Evolutionary conservation across 2,797 vertebrate species (phyloP), one percentile per base, ranked within the genome.

Genomic region (Leptodactylus fallax): DNA sequence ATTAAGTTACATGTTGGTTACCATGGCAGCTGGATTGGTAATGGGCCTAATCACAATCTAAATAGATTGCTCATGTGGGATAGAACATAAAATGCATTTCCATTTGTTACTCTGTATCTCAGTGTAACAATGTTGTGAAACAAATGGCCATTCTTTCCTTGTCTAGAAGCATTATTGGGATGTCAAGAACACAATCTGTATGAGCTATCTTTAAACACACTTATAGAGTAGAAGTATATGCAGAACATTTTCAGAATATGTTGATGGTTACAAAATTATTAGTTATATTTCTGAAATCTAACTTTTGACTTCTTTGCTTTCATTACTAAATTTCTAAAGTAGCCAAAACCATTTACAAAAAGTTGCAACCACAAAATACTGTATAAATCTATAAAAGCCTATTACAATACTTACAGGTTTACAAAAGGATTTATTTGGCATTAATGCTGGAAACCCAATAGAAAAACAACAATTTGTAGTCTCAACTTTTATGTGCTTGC

Each of bases 11-110:
- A 36, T 74, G 55, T 45, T 84, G 12, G 55, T 74, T 74, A n/a
- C 55, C 27, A 47, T 74, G 27, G 55, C 56, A 58, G 10, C 65
- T 8, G 11, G 55, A 60, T 84, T 74, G 60, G 27, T 49, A 74
- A 84, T 21, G 53, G 53, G 36, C 56, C 25, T 63, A 78, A 77
- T 78, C 56, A 65, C 45, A 63, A 63, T 78, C 51, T 19, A 23
- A 65, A 85, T 63, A 55, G 53, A 71, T 49, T 84, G 82, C 82
- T 74, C 69, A 74, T 72, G 82, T 84, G 82, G 47, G 82, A 84
- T 47, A 51, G 83, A 85, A 77, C 36, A 78, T 63, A 63, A 85
- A 61, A 85, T 78, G 58, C 76, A 53, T 47, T 74, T 74, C 60
- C 27, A 74, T 84, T 84, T 53, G 27, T 74, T 51, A 74, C 12